phyloP scores from a whole-genome alignment of 2,797 vertebrate genomes.

The Amblyraja radiata region DNA sequence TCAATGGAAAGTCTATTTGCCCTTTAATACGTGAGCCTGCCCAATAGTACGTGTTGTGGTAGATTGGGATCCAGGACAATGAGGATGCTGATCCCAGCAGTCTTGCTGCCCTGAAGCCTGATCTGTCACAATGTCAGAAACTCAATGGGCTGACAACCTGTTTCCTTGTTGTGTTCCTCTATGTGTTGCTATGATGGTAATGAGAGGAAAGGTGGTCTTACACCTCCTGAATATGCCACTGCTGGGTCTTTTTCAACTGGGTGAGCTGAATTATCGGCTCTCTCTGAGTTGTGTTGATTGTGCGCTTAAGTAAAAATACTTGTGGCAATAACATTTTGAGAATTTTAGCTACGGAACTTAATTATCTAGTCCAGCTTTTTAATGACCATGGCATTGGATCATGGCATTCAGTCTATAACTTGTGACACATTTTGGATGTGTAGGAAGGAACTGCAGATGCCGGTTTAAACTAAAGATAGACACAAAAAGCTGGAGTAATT shows the following conservation, averaged over 20 bases:
- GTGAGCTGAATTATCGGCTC: background rate
- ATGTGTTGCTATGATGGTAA: background rate
- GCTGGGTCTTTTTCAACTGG: background rate
- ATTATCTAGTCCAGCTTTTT: no score
- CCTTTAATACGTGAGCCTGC: background rate
- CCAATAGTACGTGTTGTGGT: background rate
- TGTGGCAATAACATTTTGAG: background rate
- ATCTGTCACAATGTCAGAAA: no score
- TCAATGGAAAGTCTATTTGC: background rate
- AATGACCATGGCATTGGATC: no score
- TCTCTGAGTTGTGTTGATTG: background rate
- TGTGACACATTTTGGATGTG: no score
- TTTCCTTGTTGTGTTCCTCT: no score
- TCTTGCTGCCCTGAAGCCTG: no score
- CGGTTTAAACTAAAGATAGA: no score
- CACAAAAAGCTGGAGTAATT: no score
- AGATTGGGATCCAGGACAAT: background rate
- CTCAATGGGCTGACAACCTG: no score
- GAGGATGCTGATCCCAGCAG: background rate
- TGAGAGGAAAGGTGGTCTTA: background rate
- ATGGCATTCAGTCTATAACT: no score
- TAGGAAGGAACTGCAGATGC: no score
- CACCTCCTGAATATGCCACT: background rate
- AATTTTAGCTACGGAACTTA: background rate
- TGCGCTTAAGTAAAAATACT: background rate